phyloP scores from a whole-genome alignment of 2,797 vertebrate genomes.

The Malacoraja senta region DNA sequence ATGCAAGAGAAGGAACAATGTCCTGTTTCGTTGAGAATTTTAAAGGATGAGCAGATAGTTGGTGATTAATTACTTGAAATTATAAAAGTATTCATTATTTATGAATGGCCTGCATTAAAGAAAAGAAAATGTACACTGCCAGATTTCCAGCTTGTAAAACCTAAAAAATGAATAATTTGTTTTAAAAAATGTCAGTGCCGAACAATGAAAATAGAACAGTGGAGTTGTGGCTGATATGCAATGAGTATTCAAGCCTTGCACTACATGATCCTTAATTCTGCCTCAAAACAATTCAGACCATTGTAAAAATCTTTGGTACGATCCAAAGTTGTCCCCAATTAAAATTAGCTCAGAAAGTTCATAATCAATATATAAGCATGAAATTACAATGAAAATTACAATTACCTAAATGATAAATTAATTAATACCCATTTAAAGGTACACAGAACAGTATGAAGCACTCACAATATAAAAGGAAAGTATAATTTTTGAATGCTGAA shows the following conservation, averaged over 20 bases:
- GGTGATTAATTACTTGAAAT: neutral
- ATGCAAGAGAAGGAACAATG: neutral
- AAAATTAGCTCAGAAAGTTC: neutral
- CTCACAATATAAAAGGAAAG: neutral
- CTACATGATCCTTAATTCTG: too few relatives aligned
- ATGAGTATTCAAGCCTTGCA: too few relatives aligned
- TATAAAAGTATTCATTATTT: neutral
- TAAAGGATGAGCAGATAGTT: neutral
- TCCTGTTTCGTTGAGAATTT: neutral
- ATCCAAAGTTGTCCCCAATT: too few relatives aligned
- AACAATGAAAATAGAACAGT: neutral
- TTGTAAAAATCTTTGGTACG: too few relatives aligned
- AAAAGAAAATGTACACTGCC: neutral
- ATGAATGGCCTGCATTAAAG: neutral
- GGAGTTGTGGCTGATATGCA: too few relatives aligned
- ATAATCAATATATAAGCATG: neutral
- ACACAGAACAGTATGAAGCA: neutral
- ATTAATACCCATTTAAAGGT: neutral
- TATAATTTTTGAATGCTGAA: neutral
- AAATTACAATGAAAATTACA: neutral
- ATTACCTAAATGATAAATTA: neutral
- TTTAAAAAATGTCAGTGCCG: neutral
- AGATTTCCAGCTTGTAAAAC: neutral
- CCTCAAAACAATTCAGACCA: too few relatives aligned
- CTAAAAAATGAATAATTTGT: neutral